Evolutionary conservation across 2,113 vertebrate genomes (phyloP).

Genomic region (Clarias magur): DNA sequence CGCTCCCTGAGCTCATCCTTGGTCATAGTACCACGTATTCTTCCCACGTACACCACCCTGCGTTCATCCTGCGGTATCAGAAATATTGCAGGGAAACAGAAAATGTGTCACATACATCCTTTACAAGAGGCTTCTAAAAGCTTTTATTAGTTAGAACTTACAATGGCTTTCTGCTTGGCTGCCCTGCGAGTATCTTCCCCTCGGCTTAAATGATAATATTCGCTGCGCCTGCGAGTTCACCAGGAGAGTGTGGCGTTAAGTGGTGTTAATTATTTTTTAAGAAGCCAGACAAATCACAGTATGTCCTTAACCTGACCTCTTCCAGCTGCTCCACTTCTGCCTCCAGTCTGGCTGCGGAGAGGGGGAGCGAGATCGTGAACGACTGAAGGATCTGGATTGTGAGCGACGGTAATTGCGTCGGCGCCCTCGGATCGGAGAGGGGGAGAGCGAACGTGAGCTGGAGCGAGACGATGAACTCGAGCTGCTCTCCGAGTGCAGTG

Average conservation of each 20-base stretch:
- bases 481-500: conserved; percentile 63
- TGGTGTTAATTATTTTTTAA: neutral
- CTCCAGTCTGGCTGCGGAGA: conserved; percentile 49
- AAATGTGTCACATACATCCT: neutral
- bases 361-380: conserved; percentile 63
- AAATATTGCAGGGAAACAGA: neutral
- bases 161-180: conserved; percentile 72
- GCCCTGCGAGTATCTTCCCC: conserved; percentile 57
- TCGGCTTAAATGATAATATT: neutral
- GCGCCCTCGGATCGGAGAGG: conserved; percentile 28
- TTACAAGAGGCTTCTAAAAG: neutral
- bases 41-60: conserved; percentile 90
- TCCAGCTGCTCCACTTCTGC: conserved; percentile 55
- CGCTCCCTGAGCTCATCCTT: conserved; percentile 86
- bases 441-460: conserved; percentile 55
- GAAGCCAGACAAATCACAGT: neutral
- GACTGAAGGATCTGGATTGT: conserved; percentile 69
- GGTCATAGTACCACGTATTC: conserved; percentile 87
- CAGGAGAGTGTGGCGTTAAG: neutral
- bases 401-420: conserved; percentile 67
- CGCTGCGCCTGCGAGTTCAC: conserved; percentile 31
- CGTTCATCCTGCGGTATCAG: conserved; percentile 82
- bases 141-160: conserved; percentile 52
- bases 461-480: conserved; percentile 63
- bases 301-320: conserved; percentile 15